Conservation (phyloP, 2,888 invertebrate genomes). For the Dolichomitus sp. region DNA sequence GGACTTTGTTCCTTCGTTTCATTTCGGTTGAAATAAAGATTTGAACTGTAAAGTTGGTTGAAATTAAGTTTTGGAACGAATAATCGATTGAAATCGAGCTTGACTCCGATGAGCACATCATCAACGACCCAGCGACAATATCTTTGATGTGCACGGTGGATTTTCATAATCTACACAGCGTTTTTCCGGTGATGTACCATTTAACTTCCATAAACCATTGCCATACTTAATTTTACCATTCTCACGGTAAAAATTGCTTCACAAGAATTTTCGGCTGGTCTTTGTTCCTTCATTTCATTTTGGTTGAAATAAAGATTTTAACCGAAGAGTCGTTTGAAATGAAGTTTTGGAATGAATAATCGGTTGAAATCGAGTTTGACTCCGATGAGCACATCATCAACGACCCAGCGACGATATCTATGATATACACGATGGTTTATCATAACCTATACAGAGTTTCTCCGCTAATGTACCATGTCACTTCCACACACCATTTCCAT, state of each 20-base stretch:
- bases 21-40: too few relatives aligned
- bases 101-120: constrained; percentile 79
- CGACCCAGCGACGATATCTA: constrained; percentile 73
- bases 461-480: neutral
- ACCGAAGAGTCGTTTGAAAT: too few relatives aligned
- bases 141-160: constrained; percentile 43
- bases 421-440: constrained; percentile 37
- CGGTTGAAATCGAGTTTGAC: constrained; percentile 28
- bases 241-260: too few relatives aligned
- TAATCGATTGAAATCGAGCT: too few relatives aligned
- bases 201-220: neutral
- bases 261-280: too few relatives aligned
- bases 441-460: neutral
- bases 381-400: constrained; percentile 80
- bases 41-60: too few relatives aligned
- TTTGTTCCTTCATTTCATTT: too few relatives aligned
- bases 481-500: neutral
- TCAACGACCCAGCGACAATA: constrained; percentile 75
- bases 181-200: neutral
- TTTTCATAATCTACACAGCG: constrained; percentile 21
- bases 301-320: too few relatives aligned
- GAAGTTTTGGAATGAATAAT: too few relatives aligned
- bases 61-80: too few relatives aligned
- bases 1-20: too few relatives aligned
- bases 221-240: neutral